Evolutionary conservation across 2,113 vertebrate species (phyloP).

Genomic region (Calidris pugnax): DNA sequence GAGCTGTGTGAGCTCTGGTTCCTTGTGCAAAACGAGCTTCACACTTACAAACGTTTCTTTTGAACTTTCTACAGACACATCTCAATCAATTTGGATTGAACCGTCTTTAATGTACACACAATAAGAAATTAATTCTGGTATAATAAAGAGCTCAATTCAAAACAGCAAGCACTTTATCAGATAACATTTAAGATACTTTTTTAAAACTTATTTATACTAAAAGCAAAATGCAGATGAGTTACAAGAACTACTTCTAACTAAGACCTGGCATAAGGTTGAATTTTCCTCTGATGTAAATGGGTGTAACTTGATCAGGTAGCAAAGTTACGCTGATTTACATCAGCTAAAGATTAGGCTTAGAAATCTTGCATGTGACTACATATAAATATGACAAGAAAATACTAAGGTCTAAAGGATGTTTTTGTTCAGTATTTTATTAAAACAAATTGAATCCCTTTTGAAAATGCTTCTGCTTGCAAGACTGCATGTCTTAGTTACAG

Average conservation of each 20-base stretch:
- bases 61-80: neutral
- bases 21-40: neutral
- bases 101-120: neutral
- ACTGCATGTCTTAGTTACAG: neutral
- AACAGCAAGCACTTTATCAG: neutral
- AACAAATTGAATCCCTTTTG: neutral
- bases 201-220: neutral
- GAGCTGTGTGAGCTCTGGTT: neutral
- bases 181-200: neutral
- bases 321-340: neutral
- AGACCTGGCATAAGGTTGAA: neutral
- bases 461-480: neutral
- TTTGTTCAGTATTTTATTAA: neutral
- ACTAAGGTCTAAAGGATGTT: neutral
- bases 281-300: slow-evolving; percentile 14
- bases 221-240: neutral
- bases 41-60: neutral
- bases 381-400: neutral
- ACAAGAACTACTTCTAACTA: neutral
- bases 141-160: neutral
- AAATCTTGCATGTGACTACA: neutral
- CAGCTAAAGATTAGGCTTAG: neutral
- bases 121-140: neutral
- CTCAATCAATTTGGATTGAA: neutral
- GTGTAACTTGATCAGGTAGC: neutral